phyloP scores from a whole-genome alignment of 2,797 vertebrate genomes.

The Cephalopachus bancanus region DNA sequence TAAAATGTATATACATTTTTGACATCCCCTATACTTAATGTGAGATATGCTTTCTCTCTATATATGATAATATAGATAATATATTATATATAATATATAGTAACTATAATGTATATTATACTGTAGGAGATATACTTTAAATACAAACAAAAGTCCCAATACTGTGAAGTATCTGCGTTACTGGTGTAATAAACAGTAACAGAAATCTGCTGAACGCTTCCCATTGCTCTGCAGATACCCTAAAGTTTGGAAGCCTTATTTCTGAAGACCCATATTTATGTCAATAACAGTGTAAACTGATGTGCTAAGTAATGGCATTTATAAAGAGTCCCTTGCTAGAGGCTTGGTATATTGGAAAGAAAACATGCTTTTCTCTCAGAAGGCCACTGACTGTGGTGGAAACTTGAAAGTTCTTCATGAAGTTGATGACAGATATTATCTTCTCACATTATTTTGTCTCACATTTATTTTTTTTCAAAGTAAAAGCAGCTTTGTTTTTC shows the following conservation, averaged over 20 bases:
- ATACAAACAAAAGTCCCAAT: neutral
- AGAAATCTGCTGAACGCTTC: neutral
- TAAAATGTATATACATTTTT: too few relatives aligned
- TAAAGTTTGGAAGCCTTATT: constrained; percentile 35
- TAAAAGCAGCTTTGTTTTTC: neutral
- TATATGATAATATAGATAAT: neutral
- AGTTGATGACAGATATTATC: neutral
- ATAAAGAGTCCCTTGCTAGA: neutral
- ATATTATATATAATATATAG: too few relatives aligned
- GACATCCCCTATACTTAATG: neutral
- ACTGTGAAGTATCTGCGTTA: neutral
- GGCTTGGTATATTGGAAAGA: neutral
- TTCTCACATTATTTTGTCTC: neutral
- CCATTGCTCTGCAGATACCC: neutral
- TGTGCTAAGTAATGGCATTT: neutral
- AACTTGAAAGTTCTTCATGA: neutral
- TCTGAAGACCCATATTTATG: neutral
- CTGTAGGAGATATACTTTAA: neutral
- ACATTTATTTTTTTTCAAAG: neutral
- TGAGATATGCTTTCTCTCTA: neutral
- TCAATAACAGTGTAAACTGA: neutral
- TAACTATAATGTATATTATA: too few relatives aligned
- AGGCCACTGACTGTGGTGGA: neutral
- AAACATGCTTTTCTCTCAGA: neutral
- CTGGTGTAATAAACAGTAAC: neutral